phyloP scores from a whole-genome alignment of 2,888 invertebrate species.

The Scaeva pyrastri region DNA sequence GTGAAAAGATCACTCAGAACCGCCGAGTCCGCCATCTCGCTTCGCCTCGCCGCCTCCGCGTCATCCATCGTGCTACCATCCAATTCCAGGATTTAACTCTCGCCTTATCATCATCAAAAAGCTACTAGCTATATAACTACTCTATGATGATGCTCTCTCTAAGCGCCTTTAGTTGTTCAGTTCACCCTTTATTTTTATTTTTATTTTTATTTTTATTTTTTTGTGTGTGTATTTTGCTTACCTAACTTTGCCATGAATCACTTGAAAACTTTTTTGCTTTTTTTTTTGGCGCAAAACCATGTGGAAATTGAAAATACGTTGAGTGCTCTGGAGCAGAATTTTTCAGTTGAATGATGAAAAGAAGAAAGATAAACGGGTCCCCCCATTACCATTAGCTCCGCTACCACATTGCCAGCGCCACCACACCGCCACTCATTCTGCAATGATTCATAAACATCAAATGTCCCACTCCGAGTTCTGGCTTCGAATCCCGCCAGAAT shows the following conservation, averaged over 20 bases:
- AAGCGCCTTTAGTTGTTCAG: neutral
- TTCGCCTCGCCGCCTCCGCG: neutral
- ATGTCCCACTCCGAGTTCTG: neutral
- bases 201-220: neutral
- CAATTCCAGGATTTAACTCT: conserved; percentile 15
- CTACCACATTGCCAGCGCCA: too few species aligned
- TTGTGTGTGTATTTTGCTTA: too few species aligned
- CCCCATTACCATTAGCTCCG: conserved; percentile 4
- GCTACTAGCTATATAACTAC: conserved; percentile 7
- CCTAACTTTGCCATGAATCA: conserved; percentile 27
- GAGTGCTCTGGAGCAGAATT: conserved; percentile 56
- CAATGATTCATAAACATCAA: conserved; percentile 53
- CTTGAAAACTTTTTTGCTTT: conserved; percentile 14
- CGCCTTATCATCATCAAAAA: conserved; percentile 34
- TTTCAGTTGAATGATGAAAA: conserved; percentile 61
- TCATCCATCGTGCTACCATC: too few species aligned
- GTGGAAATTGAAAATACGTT: conserved; percentile 40
- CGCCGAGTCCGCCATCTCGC: too few species aligned
- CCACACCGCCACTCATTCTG: neutral
- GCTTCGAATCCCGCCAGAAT: neutral
- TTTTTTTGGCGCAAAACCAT: conserved; percentile 6
- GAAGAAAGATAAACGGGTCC: conserved; percentile 43
- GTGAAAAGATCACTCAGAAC: conserved; percentile 51
- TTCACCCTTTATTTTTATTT: conserved; percentile 2
- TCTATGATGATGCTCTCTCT: neutral